Evolutionary conservation across 2,797 vertebrate genomes (phyloP).

Genomic region (Acrossocheilus fasciatus): DNA sequence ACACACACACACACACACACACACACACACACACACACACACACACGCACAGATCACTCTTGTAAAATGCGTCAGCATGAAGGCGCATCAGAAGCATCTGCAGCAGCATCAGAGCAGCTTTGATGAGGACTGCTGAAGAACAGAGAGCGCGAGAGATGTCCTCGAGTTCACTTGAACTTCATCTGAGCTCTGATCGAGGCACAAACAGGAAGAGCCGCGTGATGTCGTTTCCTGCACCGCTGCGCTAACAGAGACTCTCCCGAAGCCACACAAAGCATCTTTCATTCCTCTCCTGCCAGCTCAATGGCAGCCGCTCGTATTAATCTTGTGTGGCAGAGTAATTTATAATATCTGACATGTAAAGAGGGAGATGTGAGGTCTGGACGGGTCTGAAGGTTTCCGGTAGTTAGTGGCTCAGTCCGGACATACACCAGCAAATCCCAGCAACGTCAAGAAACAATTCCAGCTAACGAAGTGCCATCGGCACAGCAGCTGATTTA

Average conservation of each 20-base stretch:
- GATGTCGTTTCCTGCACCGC: conserved; percentile 11
- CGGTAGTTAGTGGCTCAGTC: conserved; percentile 29
- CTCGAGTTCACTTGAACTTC: neutral
- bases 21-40: neutral
- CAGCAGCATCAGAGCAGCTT: neutral
- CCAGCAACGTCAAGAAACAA: conserved; percentile 66
- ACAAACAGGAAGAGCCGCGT: conserved; percentile 15
- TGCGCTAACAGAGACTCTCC: conserved; percentile 49
- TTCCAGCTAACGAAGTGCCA: conserved; percentile 46
- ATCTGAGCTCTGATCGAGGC: neutral
- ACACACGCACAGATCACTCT: neutral
- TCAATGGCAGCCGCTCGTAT: conserved; percentile 62
- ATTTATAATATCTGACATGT: conserved; percentile 76
- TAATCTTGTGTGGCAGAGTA: conserved; percentile 69
- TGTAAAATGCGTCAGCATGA: neutral
- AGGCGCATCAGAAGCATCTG: neutral
- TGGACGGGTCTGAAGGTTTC: conserved; percentile 51
- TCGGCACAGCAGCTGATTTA: neutral
- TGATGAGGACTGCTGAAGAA: neutral
- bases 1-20: too few relatives aligned
- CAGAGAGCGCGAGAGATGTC: neutral
- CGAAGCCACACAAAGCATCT: conserved; percentile 51
- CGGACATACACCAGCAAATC: conserved; percentile 62
- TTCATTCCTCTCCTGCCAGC: conserved; percentile 61
- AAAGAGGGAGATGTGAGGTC: conserved; percentile 66